Percentiles rank a stretch among this genome's conserved stretches.
phyloP scores from a whole-genome alignment of 2,888 invertebrate species.

The Drosophila helvetica region DNA sequence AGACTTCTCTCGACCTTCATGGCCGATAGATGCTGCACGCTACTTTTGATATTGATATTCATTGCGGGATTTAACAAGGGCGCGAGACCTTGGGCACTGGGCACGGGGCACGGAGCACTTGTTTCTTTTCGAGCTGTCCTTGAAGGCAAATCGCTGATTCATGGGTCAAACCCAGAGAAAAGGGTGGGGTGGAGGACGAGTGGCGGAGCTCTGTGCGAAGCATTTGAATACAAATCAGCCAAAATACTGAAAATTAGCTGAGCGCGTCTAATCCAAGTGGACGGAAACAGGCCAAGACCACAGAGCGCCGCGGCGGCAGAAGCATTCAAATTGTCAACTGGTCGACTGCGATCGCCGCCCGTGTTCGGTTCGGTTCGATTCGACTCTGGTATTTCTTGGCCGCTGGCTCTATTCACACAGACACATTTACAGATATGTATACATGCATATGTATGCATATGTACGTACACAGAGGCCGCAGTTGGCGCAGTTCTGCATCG shows the following conservation, averaged over 20 bases:
- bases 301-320: conserved; percentile 24
- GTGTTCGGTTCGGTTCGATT: no score
- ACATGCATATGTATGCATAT: not conserved
- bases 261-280: conserved; percentile 61
- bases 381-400: conserved; percentile 43
- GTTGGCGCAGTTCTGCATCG: conserved; percentile 56
- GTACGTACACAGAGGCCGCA: conserved; percentile 21
- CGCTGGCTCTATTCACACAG: not conserved
- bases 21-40: conserved; percentile 41
- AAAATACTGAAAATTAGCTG: conserved; percentile 59
- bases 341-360: conserved; percentile 39
- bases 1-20: conserved; percentile 59
- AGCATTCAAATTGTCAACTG: conserved; percentile 63
- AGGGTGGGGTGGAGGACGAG: conserved; percentile 7
- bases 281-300: conserved; percentile 68
- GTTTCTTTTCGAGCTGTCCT: conserved; percentile 59
- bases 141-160: conserved; percentile 59
- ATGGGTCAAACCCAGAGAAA: conserved; percentile 35
- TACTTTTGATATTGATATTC: conserved; percentile 40
- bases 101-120: conserved; percentile 37
- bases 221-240: conserved; percentile 60
- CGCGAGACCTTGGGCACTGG: conserved; percentile 62
- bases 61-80: conserved; percentile 23
- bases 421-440: conserved; percentile 14
- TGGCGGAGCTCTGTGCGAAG: conserved; percentile 22